phyloP scores from a whole-genome alignment of 2,113 vertebrate genomes.

The Herpetotheres cachinnans region DNA sequence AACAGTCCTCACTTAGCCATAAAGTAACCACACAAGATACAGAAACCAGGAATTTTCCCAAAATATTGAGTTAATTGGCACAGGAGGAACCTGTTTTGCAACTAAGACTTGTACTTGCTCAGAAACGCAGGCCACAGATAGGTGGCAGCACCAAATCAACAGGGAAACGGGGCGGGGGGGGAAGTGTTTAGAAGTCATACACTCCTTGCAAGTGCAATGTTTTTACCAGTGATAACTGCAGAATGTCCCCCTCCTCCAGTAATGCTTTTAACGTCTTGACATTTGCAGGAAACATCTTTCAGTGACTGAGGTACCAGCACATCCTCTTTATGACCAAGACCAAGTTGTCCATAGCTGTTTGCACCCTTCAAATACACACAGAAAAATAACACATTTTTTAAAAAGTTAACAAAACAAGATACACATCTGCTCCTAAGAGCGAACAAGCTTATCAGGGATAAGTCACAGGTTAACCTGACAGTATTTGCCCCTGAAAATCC shows the following conservation, averaged over 20 bases:
- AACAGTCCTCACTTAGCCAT: not conserved
- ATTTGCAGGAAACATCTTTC: conserved; percentile 59
- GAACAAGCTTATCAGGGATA: not conserved
- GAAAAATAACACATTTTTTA: not conserved
- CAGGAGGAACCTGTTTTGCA: not conserved
- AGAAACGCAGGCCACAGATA: not conserved
- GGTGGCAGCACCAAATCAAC: not conserved
- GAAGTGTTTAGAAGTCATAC: not conserved
- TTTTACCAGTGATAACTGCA: conserved; percentile 81
- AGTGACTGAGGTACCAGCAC: conserved; percentile 70
- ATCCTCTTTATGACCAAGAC: conserved; percentile 85
- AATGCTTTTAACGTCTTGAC: conserved; percentile 59
- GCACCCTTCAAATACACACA: conserved; percentile 79
- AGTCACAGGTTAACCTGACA: not conserved
- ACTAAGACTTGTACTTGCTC: not conserved
- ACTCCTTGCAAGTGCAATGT: not conserved
- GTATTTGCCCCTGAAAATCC: not conserved
- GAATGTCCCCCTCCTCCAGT: conserved; percentile 90
- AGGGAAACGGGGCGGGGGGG: not conserved
- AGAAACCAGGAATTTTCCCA: not conserved
- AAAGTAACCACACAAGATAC: not conserved
- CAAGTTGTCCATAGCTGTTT: conserved; percentile 93
- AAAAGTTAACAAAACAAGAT: not conserved
- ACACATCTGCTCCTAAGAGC: not conserved
- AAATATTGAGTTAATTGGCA: not conserved